phyloP scores from a whole-genome alignment of 2,888 invertebrate species.

The Pediacus dermestoides region DNA sequence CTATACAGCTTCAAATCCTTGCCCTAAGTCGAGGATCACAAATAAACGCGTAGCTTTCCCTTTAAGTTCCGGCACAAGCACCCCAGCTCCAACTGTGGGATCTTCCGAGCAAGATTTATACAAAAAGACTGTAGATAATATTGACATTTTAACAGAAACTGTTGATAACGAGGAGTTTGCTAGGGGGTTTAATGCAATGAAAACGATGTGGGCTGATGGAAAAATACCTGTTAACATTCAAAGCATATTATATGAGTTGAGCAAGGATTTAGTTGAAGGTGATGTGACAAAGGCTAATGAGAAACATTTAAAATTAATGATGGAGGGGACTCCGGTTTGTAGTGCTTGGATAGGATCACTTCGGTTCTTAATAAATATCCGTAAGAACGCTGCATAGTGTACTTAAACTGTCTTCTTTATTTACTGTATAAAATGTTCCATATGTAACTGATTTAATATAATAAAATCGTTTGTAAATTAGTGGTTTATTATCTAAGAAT shows the following conservation, averaged over 20 bases:
- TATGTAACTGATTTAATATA: too few species aligned
- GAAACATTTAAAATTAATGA: constrained; percentile 15
- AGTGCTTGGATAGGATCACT: constrained; percentile 15
- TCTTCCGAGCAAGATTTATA: too few species aligned
- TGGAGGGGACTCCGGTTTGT: constrained; percentile 9
- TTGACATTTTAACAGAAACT: too few species aligned
- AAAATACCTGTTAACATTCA: constrained; percentile 16
- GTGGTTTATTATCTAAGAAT: too few species aligned
- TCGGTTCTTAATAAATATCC: constrained; percentile 11
- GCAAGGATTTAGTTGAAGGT: constrained; percentile 10
- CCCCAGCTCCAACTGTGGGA: not conserved
- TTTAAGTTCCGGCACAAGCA: not conserved
- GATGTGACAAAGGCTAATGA: constrained; percentile 14
- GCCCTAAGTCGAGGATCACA: constrained; percentile 37
- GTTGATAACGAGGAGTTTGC: too few species aligned
- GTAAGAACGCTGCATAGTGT: too few species aligned
- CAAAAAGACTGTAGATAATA: too few species aligned
- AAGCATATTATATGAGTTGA: constrained; percentile 14
- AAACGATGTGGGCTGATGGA: constrained; percentile 16
- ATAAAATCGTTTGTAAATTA: too few species aligned
- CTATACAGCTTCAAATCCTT: constrained; percentile 36
- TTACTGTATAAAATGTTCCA: too few species aligned
- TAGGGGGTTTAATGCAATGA: too few species aligned
- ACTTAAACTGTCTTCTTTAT: too few species aligned
- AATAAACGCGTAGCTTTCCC: constrained; percentile 41